Base-by-base conservation (phyloP, 2,888 invertebrate species). In the Drosophila koepferae region DNA sequence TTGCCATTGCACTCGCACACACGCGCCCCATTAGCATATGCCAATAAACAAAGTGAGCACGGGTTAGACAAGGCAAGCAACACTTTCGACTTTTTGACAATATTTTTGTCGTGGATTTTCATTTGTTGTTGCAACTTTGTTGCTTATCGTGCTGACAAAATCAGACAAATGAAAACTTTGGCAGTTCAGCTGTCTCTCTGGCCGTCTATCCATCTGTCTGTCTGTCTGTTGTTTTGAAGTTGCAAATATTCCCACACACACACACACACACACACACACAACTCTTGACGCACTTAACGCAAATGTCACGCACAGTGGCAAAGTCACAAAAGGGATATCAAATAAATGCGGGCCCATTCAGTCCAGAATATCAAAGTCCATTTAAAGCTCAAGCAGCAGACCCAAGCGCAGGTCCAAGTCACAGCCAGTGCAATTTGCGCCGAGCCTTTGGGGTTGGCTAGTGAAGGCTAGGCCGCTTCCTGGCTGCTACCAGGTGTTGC, bases 401-500 rank as follows among this genome's bases (percentile, higher is more conserved):
- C 20, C 12, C 18, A 53, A 7, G 20, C 34, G 0, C 3, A 16
- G 4, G 31, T 3, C 56, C 16, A 40, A 6, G 14, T 5, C 23
- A 16, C 28, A 53, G 58, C 63, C 70, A 61, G 67, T 72, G 78
- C 79, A 79, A 81, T 81, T 78, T 74, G 69, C 59, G 48, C 44
- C 61, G 74, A 66, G 74, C 63, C 66, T 69, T 66, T 36, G 61
- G 61, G 65, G 81, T 12, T 14, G 31, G 65, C 55, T 63, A 20
- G 44, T 14, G 43, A 18, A 43, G 67, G 58, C 67, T 62, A 56
- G 44, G 53, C 62, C 62, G 73, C 75, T 73, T 63, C 54, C 73
- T 65, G 64, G 81, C 90, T 82, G 81, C 90, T 89, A 87, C 88
- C 88, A 89, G 90, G 88, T 89, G 88, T 90, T 82, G 86, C 90